Conservation (phyloP, 2,888 invertebrate species). For the Leptopterna dolabrata region DNA sequence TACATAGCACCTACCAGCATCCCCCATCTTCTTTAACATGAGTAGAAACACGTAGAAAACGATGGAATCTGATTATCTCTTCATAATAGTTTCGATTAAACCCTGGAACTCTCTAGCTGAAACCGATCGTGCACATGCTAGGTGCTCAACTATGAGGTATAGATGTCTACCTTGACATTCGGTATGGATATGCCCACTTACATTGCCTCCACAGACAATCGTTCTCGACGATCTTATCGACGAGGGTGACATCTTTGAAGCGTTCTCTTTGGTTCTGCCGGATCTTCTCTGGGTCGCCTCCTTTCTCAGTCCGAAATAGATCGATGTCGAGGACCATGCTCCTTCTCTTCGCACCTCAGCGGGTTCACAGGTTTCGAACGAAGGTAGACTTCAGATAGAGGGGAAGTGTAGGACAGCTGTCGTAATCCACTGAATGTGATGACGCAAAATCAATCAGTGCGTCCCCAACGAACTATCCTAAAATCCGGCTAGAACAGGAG, state of each 20-base stretch:
- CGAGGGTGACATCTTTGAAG: constrained; percentile 91
- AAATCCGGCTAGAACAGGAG: not conserved
- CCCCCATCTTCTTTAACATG: too few relatives aligned
- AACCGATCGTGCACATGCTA: too few relatives aligned
- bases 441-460: not conserved
- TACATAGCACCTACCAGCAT: too few relatives aligned
- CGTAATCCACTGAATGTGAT: not conserved
- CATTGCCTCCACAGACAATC: constrained; percentile 91
- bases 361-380: not conserved
- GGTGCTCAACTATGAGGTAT: too few relatives aligned
- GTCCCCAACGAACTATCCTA: not conserved
- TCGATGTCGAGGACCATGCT: constrained; percentile 98
- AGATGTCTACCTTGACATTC: too few relatives aligned
- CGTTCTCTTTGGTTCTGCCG: constrained; percentile 92
- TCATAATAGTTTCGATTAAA: too few relatives aligned
- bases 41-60: too few relatives aligned
- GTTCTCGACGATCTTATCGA: constrained; percentile 90
- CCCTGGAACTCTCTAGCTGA: too few relatives aligned
- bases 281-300: constrained; percentile 90
- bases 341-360: not conserved
- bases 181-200: constrained; percentile 64
- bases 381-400: not conserved
- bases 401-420: not conserved
- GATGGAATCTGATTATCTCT: too few relatives aligned
- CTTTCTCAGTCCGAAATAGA: constrained; percentile 95